Evolutionary conservation across 2,797 vertebrate genomes (phyloP), one percentile per base, ranked within the genome.

Genomic region (Corythornis leucogaster): DNA sequence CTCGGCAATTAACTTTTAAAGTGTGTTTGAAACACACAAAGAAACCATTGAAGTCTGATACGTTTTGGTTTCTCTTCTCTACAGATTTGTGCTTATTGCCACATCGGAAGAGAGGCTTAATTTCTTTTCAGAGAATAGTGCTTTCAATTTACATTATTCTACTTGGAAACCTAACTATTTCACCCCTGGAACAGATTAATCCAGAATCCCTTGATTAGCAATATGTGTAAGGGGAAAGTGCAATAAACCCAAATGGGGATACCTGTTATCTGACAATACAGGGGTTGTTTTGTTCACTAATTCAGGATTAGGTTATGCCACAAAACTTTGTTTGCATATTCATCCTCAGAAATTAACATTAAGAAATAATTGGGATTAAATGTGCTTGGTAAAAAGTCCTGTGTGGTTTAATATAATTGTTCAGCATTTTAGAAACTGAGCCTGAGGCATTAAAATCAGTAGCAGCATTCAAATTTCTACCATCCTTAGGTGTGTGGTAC

Each of bases 261-360:
- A 48, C 5, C 3, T 42, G 5, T 12, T 68, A 53, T 14, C 15
- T 31, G 12, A 5, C 5, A 79, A 20, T 16, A 63, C 4, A 35
- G 12, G 7, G 15, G 15, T 0, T 0, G 1, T 8, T 26, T 26
- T 53, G 18, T 67, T 55, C 11, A 45, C 3, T 63, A n/a, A 42
- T 57, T 73, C 20, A 73, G 61, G 5, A 40, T 61, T 22, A 79
- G 0, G 0, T 74, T 55, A 35, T 51, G 10, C 0, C 5, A 83
- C 11, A 77, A 64, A 13, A 3, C 30, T 33, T 17, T 24, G 2
- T 30, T 59, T 63, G 2, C 5, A 15, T 45, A 13, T 25, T 62
- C 7, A 2, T 31, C 20, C 24, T 62, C 66, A 62, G 9, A 69
- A 80, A 61, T 42, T 35, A 30, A 33, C 11, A 25, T 43, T 40